Evolutionary conservation across 2,888 invertebrate species (phyloP).

Genomic region (Aquatica leii): DNA sequence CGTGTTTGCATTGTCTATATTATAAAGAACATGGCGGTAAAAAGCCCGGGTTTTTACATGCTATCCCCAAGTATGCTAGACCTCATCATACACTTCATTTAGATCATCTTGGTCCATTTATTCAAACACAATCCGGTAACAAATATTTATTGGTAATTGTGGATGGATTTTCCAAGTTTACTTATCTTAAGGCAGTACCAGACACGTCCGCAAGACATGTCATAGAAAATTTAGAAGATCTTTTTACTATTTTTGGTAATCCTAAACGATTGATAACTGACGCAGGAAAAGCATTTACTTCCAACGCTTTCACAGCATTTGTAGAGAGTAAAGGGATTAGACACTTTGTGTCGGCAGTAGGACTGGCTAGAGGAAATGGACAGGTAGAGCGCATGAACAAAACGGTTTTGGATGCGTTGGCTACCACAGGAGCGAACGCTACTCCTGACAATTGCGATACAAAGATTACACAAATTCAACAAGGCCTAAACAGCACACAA

Average conservation of each 20-base stretch:
- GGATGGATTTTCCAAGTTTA: constrained; percentile 44
- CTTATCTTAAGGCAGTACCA: background rate
- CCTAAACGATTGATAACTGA: background rate
- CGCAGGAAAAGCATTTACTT: background rate
- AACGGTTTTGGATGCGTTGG: background rate
- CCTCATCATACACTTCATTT: constrained; percentile 19
- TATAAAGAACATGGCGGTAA: constrained; percentile 17
- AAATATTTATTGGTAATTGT: constrained; percentile 33
- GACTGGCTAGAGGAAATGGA: background rate
- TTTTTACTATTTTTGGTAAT: constrained; percentile 1
- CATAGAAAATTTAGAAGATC: background rate
- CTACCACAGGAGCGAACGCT: too few species aligned
- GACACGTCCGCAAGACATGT: background rate
- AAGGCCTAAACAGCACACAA: constrained; percentile 1
- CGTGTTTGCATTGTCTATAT: constrained; percentile 18
- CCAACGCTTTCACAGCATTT: background rate
- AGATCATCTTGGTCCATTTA: constrained; percentile 19
- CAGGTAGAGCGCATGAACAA: background rate
- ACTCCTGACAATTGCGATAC: background rate
- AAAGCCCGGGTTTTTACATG: constrained; percentile 20
- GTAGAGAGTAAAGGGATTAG: background rate
- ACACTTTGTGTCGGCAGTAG: background rate
- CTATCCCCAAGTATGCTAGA: constrained; percentile 5
- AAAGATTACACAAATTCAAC: background rate
- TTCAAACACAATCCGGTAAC: constrained; percentile 18